phyloP scores from a whole-genome alignment of 2,113 vertebrate genomes.

The Pseudopipra pipra region DNA sequence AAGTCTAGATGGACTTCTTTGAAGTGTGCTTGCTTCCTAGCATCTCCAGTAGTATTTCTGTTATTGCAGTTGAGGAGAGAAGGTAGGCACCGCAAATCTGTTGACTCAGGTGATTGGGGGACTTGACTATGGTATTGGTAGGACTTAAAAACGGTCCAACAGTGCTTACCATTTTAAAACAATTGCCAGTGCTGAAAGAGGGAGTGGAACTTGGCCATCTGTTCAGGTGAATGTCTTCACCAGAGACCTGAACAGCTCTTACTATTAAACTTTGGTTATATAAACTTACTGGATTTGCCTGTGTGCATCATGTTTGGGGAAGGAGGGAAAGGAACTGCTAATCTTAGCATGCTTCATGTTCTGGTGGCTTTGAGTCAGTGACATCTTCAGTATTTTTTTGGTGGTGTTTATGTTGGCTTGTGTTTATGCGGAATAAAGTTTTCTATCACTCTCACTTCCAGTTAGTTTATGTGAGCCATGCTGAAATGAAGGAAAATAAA shows the following conservation, averaged over 20 bases:
- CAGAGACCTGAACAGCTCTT: background rate
- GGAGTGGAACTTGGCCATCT: background rate
- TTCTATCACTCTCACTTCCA: constrained; percentile 74
- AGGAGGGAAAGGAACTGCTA: constrained; percentile 9
- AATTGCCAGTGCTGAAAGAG: background rate
- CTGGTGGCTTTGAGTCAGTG: constrained; percentile 41
- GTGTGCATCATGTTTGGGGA: background rate
- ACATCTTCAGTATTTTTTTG: constrained; percentile 48
- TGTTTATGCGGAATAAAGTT: constrained; percentile 58
- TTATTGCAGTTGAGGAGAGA: background rate
- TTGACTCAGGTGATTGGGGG: background rate
- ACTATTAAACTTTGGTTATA: background rate
- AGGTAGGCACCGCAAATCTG: background rate
- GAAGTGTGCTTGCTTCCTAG: background rate
- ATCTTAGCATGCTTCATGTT: constrained; percentile 57
- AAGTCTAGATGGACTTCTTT: background rate
- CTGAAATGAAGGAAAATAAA: constrained; percentile 82
- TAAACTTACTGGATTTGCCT: background rate
- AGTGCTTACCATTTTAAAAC: background rate
- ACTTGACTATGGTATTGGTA: background rate
- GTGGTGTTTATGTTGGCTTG: constrained; percentile 73
- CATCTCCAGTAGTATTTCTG: background rate
- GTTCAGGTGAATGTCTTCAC: background rate
- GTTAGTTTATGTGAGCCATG: constrained; percentile 75
- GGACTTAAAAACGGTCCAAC: background rate